Evolutionary conservation across 2,797 vertebrate species (phyloP), one percentile per base, ranked within the genome.

Genomic region (Chloroceryle amazona): DNA sequence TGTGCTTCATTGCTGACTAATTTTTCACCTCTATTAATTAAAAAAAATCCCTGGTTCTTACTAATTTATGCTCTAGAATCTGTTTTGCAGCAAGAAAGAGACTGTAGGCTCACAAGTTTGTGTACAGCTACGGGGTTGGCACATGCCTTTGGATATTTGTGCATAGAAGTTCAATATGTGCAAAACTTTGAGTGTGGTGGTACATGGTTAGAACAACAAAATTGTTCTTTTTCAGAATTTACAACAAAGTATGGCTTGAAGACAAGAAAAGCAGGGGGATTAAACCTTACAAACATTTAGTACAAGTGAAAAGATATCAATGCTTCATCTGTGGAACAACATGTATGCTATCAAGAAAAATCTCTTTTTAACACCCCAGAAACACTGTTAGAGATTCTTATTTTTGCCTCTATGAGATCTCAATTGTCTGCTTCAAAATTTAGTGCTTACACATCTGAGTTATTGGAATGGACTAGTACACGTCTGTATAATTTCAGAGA

Each of bases 331-430:
- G 8, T 44, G 67, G 86, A 96, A 88, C 86, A 95, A 96, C 84
- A 92, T 75, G 66, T 75, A 94, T 87, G 55, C 51, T 52, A 89
- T 93, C 92, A 96, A 92, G 6, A 5, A 89, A 96, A 89, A 86
- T 81, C 42, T 89, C 65, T 95, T 95, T 89, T 90, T 93, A 90
- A 90, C 96, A 95, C 95, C 87, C 94, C 55, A 76, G 80, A 93
- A 95, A 91, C 73, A 88, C 80, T 89, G 67, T 68, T 83, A 92
- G 79, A 25, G 58, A 83, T 93, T 94, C 86, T 96, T 91, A 94
- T 95, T 94, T 97, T 96, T 97, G 66, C 80, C 76, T 95, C 79
- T 82, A 49, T 79, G 82, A 91, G 80, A 72, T 81, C 78, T 86
- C 1, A 1, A 78, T 80, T 89, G 86, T 78, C 79, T 95, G 71